Percentiles rank a stretch among this genome's conserved stretches.
These are phyloP conservation scores for Panorpa germanica DNA, from an alignment of 2,888 invertebrate genomes.

Conservation along the genomic window DNA sequence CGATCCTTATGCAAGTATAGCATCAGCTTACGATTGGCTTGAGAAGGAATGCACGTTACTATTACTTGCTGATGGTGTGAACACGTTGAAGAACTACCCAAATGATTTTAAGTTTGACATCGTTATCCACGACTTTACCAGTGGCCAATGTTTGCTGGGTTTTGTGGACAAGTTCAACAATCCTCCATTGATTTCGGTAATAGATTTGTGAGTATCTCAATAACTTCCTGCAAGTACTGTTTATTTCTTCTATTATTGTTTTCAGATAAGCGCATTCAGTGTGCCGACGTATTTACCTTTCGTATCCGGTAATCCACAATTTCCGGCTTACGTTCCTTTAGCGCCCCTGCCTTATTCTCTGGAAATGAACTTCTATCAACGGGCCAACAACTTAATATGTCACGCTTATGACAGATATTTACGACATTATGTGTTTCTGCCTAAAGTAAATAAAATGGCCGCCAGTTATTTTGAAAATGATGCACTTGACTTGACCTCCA, in stretches of 20 bases:
- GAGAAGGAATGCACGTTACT: constrained; percentile 1
- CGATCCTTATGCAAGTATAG: neutral
- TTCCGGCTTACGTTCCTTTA: constrained; percentile 16
- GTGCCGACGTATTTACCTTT: constrained; percentile 14
- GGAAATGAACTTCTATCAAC: constrained; percentile 16
- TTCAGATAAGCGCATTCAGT: constrained; percentile 15
- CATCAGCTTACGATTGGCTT: constrained; percentile 4
- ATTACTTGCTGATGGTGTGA: constrained; percentile 14
- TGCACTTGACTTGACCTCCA: constrained; percentile 13
- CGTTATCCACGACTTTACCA: constrained; percentile 18
- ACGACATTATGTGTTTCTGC: constrained; percentile 6
- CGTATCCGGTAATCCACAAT: constrained; percentile 16
- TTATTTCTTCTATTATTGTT: too few relatives aligned
- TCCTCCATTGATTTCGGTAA: constrained; percentile 18
- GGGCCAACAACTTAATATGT: constrained; percentile 15
- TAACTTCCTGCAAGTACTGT: too few relatives aligned
- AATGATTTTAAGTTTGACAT: constrained; percentile 18
- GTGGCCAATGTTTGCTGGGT: constrained; percentile 18
- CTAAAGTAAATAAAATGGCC: constrained; percentile 13
- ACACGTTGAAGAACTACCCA: constrained; percentile 16
- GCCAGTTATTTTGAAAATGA: constrained; percentile 12
- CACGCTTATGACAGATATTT: constrained; percentile 14
- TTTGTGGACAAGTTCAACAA: constrained; percentile 18
- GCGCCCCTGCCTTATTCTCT: constrained; percentile 11
- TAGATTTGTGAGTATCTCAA: too few relatives aligned